Evolutionary conservation across 2,113 vertebrate genomes (phyloP).

Genomic region (Calonectris borealis): DNA sequence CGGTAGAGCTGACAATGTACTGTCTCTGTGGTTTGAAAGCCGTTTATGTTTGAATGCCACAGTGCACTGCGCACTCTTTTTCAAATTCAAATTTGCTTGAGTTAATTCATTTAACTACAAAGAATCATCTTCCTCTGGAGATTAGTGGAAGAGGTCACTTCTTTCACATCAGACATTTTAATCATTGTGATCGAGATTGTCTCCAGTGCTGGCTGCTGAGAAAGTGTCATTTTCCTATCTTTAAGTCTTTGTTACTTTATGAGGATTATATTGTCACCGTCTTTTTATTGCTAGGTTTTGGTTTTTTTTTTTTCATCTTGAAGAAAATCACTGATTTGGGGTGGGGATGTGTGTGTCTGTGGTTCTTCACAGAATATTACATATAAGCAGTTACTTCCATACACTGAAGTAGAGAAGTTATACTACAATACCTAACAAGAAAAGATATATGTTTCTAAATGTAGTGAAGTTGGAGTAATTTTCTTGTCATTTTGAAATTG

Average conservation of each 20-base stretch:
- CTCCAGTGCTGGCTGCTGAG: background rate
- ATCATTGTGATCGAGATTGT: background rate
- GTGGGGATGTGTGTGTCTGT: background rate
- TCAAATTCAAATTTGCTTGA: background rate
- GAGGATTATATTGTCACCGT: background rate
- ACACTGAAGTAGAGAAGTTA: background rate
- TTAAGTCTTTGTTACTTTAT: background rate
- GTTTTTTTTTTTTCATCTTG: background rate
- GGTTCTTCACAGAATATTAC: background rate
- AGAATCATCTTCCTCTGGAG: background rate
- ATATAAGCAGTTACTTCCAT: background rate
- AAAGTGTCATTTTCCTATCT: background rate
- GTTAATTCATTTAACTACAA: background rate
- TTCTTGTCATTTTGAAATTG: background rate
- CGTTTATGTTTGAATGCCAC: background rate
- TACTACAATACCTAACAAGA: background rate
- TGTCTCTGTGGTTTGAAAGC: background rate
- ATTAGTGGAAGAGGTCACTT: slow-evolving; percentile 16
- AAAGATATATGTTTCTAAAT: background rate
- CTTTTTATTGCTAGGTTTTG: background rate
- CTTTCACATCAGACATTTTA: background rate
- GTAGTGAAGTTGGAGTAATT: background rate
- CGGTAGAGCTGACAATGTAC: background rate
- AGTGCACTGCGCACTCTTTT: background rate
- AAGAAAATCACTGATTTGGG: background rate